Conservation (phyloP, 2,888 invertebrate species). For the Hoplodrina ambigua region DNA sequence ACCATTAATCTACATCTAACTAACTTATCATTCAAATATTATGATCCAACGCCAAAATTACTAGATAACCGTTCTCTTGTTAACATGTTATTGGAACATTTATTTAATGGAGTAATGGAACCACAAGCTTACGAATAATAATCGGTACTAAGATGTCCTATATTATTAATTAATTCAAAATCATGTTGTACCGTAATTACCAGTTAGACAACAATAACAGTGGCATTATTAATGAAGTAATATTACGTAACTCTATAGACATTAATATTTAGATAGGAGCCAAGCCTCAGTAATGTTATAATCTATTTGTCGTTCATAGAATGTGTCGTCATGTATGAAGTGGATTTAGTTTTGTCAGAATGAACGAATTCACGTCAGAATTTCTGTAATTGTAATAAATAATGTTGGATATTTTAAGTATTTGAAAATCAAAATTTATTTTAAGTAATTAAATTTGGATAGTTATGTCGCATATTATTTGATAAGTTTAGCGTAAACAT, state of each 20-base stretch:
- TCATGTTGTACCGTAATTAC: constrained; percentile 23
- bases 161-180: constrained; percentile 46
- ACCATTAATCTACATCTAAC: too few relatives aligned
- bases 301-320: constrained; percentile 20
- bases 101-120: background rate
- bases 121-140: background rate
- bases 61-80: too few relatives aligned
- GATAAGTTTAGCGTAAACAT: too few relatives aligned
- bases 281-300: constrained; percentile 8
- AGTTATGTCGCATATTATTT: too few relatives aligned
- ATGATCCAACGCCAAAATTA: too few relatives aligned
- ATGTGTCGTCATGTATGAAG: background rate
- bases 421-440: too few relatives aligned
- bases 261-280: constrained; percentile 38
- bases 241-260: constrained; percentile 36
- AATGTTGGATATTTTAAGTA: too few relatives aligned
- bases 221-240: constrained; percentile 53
- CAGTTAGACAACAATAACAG: constrained; percentile 13
- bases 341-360: background rate
- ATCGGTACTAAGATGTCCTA: constrained; percentile 4
- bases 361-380: background rate
- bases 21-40: too few relatives aligned
- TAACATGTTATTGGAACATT: too few relatives aligned
- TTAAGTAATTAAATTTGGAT: too few relatives aligned
- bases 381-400: too few relatives aligned